Evolutionary conservation across 2,888 invertebrate species (phyloP).

Genomic region (Hypercompe scribonia): DNA sequence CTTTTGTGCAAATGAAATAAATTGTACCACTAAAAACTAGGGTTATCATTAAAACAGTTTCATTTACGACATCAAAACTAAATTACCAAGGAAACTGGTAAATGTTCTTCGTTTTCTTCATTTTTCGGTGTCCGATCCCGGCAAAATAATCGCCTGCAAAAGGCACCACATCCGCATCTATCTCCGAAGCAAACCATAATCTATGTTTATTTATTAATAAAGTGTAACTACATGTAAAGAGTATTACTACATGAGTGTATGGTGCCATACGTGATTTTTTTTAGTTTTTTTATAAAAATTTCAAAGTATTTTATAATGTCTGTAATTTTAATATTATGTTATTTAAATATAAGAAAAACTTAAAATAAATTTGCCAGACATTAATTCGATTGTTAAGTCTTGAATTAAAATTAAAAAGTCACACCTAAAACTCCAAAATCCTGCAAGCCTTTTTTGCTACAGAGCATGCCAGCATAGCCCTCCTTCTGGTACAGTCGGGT

Average conservation of each 20-base stretch:
- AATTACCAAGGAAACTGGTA: conserved; percentile 71
- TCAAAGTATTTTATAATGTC: too few relatives aligned
- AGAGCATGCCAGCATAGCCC: too few relatives aligned
- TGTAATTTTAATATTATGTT: too few relatives aligned
- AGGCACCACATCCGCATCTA: conserved; percentile 72
- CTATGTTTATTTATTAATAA: conserved; percentile 43
- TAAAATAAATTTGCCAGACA: too few relatives aligned
- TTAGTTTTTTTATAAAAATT: too few relatives aligned
- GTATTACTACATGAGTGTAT: too few relatives aligned
- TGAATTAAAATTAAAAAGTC: too few relatives aligned
- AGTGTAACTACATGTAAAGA: conserved; percentile 42
- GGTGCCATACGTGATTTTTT: too few relatives aligned
- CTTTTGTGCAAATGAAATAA: neutral
- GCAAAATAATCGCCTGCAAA: conserved; percentile 77
- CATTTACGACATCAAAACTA: neutral
- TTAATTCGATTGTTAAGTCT: too few relatives aligned
- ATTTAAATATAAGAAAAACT: too few relatives aligned
- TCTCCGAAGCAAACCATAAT: conserved; percentile 67
- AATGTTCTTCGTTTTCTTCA: conserved; percentile 47
- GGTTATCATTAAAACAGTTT: neutral
- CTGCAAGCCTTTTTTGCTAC: too few relatives aligned
- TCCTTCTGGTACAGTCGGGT: neutral
- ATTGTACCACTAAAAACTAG: neutral
- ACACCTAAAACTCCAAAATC: too few relatives aligned
- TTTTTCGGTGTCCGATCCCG: conserved; percentile 58